Percentiles rank a stretch among this genome's conserved stretches.
These are phyloP conservation scores for Orientallactaga sibirica DNA, from an alignment of 2,797 vertebrate species.

Conservation along the genomic window DNA sequence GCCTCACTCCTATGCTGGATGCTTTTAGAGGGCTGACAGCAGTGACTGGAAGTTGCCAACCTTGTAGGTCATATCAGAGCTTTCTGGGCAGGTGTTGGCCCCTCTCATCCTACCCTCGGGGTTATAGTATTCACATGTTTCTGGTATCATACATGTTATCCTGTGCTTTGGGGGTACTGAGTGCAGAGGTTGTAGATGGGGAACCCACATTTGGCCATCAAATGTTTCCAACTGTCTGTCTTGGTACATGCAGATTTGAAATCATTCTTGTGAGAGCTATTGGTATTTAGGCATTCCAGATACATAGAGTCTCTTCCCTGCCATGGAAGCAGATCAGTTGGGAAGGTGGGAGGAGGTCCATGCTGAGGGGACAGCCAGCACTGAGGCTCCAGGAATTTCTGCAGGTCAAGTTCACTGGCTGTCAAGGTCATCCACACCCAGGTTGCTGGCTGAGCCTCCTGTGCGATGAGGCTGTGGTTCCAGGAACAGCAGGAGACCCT, in stretches of 20 bases:
- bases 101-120: not conserved
- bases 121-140: not conserved
- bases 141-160: not conserved
- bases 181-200: not conserved
- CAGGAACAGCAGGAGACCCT: not conserved
- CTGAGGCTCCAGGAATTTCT: not conserved
- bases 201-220: not conserved
- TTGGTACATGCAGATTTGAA: slow-evolving; percentile 15
- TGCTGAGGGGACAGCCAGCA: not conserved
- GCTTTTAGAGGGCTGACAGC: slow-evolving; percentile 50
- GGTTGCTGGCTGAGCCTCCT: too few relatives aligned
- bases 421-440: not conserved
- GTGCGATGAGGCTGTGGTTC: not conserved
- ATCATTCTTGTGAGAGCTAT: not conserved
- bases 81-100: slow-evolving; percentile 16
- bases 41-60: slow-evolving; percentile 2
- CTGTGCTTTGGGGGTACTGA: slow-evolving; percentile 20
- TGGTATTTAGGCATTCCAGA: slow-evolving; percentile 22
- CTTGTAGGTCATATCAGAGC: not conserved
- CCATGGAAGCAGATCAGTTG: too few relatives aligned
- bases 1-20: not conserved
- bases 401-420: not conserved
- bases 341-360: not conserved
- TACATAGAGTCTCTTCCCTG: too few relatives aligned
- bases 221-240: slow-evolving; percentile 13